Evolutionary conservation across 2,888 invertebrate species (phyloP).

Genomic region (Seira ritae): DNA sequence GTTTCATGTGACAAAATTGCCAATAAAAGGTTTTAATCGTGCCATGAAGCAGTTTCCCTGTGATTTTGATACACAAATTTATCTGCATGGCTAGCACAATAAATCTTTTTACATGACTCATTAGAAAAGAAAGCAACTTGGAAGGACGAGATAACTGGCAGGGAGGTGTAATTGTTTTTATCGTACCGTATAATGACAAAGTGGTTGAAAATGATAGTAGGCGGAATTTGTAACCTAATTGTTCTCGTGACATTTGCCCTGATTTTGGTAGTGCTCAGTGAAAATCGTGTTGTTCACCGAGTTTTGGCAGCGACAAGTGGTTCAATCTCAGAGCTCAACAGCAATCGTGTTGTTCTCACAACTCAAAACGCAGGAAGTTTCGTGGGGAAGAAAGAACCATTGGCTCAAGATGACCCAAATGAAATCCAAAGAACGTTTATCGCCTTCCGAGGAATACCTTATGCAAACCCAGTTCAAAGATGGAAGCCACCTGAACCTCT

Average conservation of each 20-base stretch:
- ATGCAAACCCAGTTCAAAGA: slow-evolving; percentile 62
- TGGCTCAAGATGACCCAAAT: slow-evolving; percentile 55
- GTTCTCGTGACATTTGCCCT: slow-evolving; percentile 58
- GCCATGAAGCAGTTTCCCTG: too few relatives aligned
- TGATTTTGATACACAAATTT: too few relatives aligned
- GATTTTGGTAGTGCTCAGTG: slow-evolving; percentile 54
- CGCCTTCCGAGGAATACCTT: slow-evolving; percentile 69
- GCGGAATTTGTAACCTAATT: slow-evolving; percentile 53
- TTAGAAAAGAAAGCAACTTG: too few relatives aligned
- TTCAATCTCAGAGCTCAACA: slow-evolving; percentile 45
- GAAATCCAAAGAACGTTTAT: slow-evolving; percentile 59
- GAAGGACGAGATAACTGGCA: too few relatives aligned
- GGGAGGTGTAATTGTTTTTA: too few relatives aligned
- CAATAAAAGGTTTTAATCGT: too few relatives aligned
- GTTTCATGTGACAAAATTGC: too few relatives aligned
- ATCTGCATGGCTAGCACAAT: too few relatives aligned
- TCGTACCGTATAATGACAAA: slow-evolving; percentile 16
- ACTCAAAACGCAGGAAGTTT: slow-evolving; percentile 67
- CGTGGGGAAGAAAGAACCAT: slow-evolving; percentile 61
- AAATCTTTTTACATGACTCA: too few relatives aligned
- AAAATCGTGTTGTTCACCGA: slow-evolving; percentile 50
- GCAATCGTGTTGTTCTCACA: slow-evolving; percentile 51
- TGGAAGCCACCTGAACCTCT: slow-evolving; percentile 58
- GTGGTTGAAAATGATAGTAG: slow-evolving; percentile 53
- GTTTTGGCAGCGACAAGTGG: slow-evolving; percentile 44